Percentiles rank a stretch among this genome's conserved stretches.
These are phyloP conservation scores for Acanthoscelides obtectus DNA, from an alignment of 2,888 invertebrate genomes.

Conservation along the genomic window DNA sequence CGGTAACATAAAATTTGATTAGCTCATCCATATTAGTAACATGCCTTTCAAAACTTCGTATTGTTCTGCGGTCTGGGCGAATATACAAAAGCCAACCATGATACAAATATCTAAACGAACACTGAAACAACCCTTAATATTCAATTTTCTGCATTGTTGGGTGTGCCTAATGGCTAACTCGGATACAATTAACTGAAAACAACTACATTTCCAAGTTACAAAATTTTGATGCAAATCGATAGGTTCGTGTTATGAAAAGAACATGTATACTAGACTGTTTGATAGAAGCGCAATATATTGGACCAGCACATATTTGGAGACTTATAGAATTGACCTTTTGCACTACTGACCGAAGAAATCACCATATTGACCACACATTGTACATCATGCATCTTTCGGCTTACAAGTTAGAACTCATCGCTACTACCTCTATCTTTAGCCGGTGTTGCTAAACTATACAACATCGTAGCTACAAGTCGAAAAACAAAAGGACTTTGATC, in stretches of 20 bases:
- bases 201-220: not conserved
- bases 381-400: no score
- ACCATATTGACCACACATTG: no score
- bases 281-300: no score
- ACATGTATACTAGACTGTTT: no score
- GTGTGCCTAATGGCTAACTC: not conserved
- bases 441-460: not conserved
- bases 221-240: not conserved
- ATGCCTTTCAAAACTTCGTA: not conserved
- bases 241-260: not conserved
- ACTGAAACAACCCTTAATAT: not conserved
- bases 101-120: not conserved
- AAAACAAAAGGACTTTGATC: not conserved
- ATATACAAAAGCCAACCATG: not conserved
- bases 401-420: not conserved
- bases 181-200: not conserved
- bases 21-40: not conserved
- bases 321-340: no score
- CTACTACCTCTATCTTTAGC: not conserved
- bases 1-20: not conserved
- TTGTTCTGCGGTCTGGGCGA: not conserved
- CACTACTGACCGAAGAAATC: no score
- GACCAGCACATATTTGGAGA: no score
- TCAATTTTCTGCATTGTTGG: not conserved
- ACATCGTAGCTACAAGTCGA: not conserved